A percentile compares a stretch with the other conserved stretches of the same genome.
These are phyloP conservation scores for Climacteris rufus DNA, from an alignment of 2,113 vertebrate species.

Conservation along the genomic window DNA sequence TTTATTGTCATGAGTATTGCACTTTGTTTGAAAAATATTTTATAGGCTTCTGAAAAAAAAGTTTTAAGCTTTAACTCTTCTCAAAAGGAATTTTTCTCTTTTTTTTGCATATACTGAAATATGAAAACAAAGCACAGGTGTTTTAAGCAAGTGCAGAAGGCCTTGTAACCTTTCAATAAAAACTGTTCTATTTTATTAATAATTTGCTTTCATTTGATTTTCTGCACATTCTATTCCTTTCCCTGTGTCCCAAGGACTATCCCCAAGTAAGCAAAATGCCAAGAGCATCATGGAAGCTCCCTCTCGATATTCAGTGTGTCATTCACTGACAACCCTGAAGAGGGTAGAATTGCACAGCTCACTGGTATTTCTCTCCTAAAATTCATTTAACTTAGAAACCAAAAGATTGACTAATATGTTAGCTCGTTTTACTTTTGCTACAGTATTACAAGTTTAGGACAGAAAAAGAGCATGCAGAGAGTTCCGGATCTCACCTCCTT, in stretches of 20 bases:
- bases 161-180: background rate
- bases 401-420: background rate
- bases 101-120: background rate
- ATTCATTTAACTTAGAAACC: background rate
- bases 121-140: background rate
- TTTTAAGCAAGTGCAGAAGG: background rate
- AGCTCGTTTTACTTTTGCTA: background rate
- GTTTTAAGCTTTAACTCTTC: background rate
- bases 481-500: background rate
- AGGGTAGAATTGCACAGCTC: background rate
- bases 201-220: background rate
- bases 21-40: background rate
- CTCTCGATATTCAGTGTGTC: fast-evolving
- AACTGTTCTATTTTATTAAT: background rate
- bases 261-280: background rate
- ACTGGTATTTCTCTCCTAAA: background rate
- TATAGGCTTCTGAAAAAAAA: background rate
- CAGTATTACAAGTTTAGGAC: background rate
- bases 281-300: fast-evolving
- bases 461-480: background rate
- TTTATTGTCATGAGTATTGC: background rate
- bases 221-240: background rate
- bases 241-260: fast-evolving
- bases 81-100: background rate
- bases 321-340: background rate